Evolutionary conservation across 1,140 invertebrate species (phyloP).

Genomic region (Drosophila burlai): DNA sequence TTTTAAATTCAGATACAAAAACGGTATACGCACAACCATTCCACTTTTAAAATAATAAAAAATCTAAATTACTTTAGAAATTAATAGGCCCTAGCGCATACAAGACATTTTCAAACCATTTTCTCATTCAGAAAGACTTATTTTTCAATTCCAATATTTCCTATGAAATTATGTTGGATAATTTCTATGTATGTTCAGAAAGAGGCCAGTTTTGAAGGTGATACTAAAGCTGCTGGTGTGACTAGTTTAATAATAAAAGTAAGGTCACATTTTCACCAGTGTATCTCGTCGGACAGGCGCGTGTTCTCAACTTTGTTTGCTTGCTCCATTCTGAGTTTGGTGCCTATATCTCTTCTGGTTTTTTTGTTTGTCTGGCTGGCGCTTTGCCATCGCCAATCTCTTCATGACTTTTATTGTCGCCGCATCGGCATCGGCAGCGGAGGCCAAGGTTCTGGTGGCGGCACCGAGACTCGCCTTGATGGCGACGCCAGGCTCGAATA

Average conservation of each 20-base stretch:
- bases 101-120: background rate
- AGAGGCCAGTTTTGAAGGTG: background rate
- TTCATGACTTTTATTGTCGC: constrained; percentile 61
- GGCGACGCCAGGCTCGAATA: constrained; percentile 70
- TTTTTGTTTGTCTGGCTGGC: constrained; percentile 59
- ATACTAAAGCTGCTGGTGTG: background rate
- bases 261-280: background rate
- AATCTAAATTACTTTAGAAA: background rate
- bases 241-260: too few species aligned
- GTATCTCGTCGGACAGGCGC: constrained; percentile 11
- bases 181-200: background rate
- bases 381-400: constrained; percentile 58
- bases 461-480: constrained; percentile 75
- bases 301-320: constrained; percentile 39
- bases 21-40: background rate
- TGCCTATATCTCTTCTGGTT: constrained; percentile 17
- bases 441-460: constrained; percentile 75
- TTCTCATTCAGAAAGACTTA: too few species aligned
- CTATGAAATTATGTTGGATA: background rate
- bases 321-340: constrained; percentile 34
- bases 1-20: background rate
- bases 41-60: background rate
- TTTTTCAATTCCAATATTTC: background rate
- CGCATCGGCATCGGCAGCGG: constrained; percentile 45
- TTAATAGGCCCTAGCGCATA: too few species aligned